Evolutionary conservation across 35 echinoderm and acorn worm genomes (phyloP), one percentile per base, ranked within the genome.

Genomic region (Acanthaster planci): DNA sequence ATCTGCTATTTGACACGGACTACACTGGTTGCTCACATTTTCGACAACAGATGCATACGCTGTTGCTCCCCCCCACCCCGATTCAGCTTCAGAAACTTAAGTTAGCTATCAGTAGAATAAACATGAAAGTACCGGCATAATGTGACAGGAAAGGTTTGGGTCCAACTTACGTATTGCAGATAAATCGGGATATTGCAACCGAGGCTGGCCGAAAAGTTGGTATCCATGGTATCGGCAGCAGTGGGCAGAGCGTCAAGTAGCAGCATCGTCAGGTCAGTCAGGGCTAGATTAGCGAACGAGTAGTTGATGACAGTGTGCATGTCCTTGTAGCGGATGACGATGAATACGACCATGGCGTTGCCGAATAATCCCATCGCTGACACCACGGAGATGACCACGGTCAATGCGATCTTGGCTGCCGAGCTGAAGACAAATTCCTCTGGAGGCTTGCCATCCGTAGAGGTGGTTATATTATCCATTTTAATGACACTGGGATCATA

Each of bases 251-350:
- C 92, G 55, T 94, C 92, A 7, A 90, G 29, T 50, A 82, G 78
- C 39, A 94, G 55, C 14, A 90, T 40, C 51, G 78, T 85, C 12
- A 94, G 84, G 68, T 94, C 92, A 22, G 92, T 68, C 22, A 94
- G 59, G 19, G 92, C 92, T 38, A 94, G 88, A 47, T 94, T 94
- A 16, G 84, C 92, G 37, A 94, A 94, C 2, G 92, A 90, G 32
- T 91, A 89, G 75, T 94, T 94, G 67, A 94, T 87, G 5, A 86
- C 76, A 29, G 84, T 94, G 38, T 90, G 87, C 92, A 94, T 94
- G 53, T 94, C 90, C 34, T 76, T 86, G 67, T 77, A 92, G 34
- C 85, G 50, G 21, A 87, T 42, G 7, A 87, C 79, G 22, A 92
- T 83, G 36, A 92, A 77, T 14, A 92, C 51, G 50, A 92, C 90